These are phyloP conservation scores for Himantopus leucocephalus DNA, from an alignment of 2,113 vertebrate species.

Conservation along the genomic window DNA sequence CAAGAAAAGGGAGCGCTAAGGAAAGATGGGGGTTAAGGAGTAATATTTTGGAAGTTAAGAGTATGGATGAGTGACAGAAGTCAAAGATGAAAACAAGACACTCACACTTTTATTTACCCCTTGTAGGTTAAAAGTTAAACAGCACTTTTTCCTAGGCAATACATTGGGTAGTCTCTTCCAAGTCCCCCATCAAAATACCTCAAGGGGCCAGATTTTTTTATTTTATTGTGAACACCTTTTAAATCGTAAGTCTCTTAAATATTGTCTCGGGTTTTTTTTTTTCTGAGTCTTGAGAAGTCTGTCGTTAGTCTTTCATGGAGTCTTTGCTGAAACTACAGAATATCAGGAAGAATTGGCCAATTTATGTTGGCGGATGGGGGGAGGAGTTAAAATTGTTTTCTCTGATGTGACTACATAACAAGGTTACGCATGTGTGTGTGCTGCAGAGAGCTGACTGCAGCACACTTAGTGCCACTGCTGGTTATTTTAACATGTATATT, in stretches of 20 bases:
- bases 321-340: no score
- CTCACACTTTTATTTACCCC: not conserved
- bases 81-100: not conserved
- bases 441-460: not conserved
- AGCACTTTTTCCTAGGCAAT: not conserved
- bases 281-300: not conserved
- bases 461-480: not conserved
- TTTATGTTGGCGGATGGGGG: not conserved
- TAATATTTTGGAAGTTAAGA: not conserved
- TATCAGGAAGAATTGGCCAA: not conserved
- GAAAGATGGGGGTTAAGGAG: not conserved
- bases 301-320: not conserved
- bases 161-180: not conserved
- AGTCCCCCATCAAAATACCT: no score
- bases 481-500: not conserved
- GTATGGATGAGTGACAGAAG: not conserved
- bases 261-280: not conserved
- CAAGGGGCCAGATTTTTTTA: accelerated
- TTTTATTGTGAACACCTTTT: not conserved
- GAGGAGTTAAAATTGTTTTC: not conserved
- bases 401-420: no score
- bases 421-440: accelerated
- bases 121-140: not conserved
- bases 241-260: not conserved
- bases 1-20: accelerated